Evolutionary conservation across 2,888 invertebrate species (phyloP).

Genomic region (Mesorhabditis spiculigera): DNA sequence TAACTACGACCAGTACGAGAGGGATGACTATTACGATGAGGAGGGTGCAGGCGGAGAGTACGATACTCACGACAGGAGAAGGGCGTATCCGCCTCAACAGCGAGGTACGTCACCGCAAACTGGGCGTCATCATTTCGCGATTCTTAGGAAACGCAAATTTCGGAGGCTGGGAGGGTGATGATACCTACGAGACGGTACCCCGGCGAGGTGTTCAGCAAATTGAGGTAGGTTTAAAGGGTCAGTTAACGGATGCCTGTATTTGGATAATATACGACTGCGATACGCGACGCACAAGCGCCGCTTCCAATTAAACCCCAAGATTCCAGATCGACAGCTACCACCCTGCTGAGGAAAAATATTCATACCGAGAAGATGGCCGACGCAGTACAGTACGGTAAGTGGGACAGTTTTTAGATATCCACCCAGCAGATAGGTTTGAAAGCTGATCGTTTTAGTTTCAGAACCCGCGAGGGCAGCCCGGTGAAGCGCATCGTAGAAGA

Average conservation of each 20-base stretch:
- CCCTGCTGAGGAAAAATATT: neutral
- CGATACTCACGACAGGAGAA: too few relatives aligned
- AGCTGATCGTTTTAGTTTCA: neutral
- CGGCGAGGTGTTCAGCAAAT: neutral
- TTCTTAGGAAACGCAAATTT: neutral
- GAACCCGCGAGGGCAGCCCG: neutral
- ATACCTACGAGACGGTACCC: neutral
- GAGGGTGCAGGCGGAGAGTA: neutral
- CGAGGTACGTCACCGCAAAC: neutral
- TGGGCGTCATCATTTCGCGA: neutral
- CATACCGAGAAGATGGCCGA: neutral
- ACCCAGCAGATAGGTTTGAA: too few relatives aligned
- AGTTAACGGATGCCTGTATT: too few relatives aligned
- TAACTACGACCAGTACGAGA: constrained; percentile 4
- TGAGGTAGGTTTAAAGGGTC: neutral
- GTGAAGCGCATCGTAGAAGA: neutral
- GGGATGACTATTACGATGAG: constrained; percentile 4
- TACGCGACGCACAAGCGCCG: too few relatives aligned
- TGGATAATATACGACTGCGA: too few relatives aligned
- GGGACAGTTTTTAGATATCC: too few relatives aligned
- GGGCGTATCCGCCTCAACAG: too few relatives aligned
- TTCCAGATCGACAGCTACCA: neutral
- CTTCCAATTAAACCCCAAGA: too few relatives aligned
- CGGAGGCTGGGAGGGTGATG: constrained; percentile 1
- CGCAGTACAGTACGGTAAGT: neutral